Conservation (phyloP, 2,113 vertebrate genomes). For the Oceanites oceanicus region DNA sequence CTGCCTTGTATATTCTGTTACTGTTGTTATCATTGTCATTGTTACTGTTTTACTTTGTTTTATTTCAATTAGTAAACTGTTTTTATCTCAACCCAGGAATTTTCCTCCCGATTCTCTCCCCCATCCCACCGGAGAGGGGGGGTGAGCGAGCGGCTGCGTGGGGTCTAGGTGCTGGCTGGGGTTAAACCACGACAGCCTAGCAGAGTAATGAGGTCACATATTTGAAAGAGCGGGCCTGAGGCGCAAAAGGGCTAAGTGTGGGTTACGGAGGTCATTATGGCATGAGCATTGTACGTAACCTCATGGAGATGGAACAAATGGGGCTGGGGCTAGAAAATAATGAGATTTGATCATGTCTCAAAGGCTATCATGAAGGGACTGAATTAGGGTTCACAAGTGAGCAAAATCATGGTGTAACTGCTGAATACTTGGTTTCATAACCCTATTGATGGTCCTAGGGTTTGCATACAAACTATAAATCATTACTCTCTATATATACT, state of each 20-base stretch:
- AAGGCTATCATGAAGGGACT: not conserved
- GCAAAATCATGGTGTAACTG: not conserved
- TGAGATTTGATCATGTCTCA: not conserved
- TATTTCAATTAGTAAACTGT: no score
- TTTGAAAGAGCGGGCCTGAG: not conserved
- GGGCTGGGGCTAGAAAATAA: not conserved
- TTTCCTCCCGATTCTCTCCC: no score
- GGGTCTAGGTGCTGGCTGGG: no score
- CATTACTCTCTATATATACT: fast-evolving
- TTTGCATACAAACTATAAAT: not conserved
- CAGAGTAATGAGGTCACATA: not conserved
- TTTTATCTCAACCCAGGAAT: no score
- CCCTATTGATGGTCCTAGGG: not conserved
- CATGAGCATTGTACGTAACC: not conserved
- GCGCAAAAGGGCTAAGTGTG: not conserved
- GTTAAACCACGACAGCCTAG: no score
- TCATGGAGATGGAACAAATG: not conserved
- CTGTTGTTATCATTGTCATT: no score
- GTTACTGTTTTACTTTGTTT: no score
- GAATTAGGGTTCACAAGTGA: not conserved
- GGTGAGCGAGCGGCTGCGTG: no score
- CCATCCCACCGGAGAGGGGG: no score
- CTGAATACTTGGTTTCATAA: not conserved
- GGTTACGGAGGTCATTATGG: not conserved
- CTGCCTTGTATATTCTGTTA: no score